A percentile compares a stretch with the other conserved stretches of the same genome.
phyloP scores from a whole-genome alignment of 1,140 invertebrate genomes.

The Nebria ingens region DNA sequence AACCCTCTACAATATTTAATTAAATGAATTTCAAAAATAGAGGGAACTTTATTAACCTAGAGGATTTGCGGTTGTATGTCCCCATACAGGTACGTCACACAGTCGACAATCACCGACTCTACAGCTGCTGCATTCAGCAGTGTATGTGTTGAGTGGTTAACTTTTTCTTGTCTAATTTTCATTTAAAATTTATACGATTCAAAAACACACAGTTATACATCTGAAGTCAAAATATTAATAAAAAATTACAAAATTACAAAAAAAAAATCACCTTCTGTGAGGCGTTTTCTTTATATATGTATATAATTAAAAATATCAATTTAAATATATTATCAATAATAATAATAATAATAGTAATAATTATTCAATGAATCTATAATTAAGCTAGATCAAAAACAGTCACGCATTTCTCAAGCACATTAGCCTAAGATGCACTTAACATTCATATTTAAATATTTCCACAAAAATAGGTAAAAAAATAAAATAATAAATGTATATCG shows the following conservation, averaged over 20 bases:
- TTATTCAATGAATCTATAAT: conserved; percentile 22
- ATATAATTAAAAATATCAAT: conserved; percentile 30
- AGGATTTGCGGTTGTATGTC: not conserved
- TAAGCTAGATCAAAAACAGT: conserved; percentile 33
- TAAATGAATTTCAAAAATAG: too few relatives aligned
- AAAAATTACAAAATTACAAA: conserved; percentile 29
- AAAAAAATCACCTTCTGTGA: conserved; percentile 25
- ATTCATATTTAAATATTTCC: conserved; percentile 37
- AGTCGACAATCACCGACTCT: not conserved
- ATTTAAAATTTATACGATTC: conserved; percentile 31
- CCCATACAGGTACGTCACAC: too few relatives aligned
- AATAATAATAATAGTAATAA: conserved; percentile 26
- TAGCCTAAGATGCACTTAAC: conserved; percentile 33
- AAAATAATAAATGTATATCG: conserved; percentile 35
- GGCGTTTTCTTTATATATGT: conserved; percentile 7
- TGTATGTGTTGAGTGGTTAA: not conserved
- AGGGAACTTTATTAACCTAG: not conserved
- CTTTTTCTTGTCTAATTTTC: not conserved
- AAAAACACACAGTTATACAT: conserved; percentile 34
- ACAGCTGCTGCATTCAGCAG: not conserved
- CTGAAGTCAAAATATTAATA: conserved; percentile 32
- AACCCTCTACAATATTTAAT: too few relatives aligned
- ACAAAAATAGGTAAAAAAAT: conserved; percentile 39
- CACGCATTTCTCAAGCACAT: conserved; percentile 20
- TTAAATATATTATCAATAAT: conserved; percentile 33